Conservation (phyloP, 92 coral and sea anemone species). For the Micromussa lordhowensis region DNA sequence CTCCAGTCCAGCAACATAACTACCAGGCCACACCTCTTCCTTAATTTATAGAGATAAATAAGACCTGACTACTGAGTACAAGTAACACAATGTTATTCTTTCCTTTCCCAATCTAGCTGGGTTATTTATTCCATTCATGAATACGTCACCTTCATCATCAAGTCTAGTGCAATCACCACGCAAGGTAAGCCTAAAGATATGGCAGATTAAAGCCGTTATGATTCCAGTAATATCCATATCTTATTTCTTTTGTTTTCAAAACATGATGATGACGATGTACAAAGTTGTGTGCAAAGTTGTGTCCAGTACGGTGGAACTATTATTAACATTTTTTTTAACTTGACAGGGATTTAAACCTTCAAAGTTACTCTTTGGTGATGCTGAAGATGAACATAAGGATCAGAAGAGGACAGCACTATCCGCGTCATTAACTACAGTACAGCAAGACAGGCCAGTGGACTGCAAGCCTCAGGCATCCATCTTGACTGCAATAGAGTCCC, state of each 20-base stretch:
- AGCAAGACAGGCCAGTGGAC: neutral
- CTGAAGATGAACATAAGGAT: neutral
- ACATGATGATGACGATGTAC: neutral
- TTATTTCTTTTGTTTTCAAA: neutral
- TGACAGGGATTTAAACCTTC: constrained; percentile 71
- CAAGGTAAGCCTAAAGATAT: neutral
- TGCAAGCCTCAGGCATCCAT: constrained; percentile 37
- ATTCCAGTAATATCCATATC: neutral
- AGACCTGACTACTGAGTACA: neutral
- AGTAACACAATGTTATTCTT: neutral
- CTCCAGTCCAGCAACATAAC: neutral
- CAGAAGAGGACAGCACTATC: neutral
- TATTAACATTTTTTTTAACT: neutral
- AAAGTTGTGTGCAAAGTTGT: neutral
- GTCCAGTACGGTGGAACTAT: too few species aligned
- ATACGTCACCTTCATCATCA: constrained; percentile 1
- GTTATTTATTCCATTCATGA: neutral
- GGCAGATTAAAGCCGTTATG: too few species aligned
- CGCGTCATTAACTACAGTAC: neutral
- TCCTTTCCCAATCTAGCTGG: constrained; percentile 19
- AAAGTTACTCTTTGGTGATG: constrained; percentile 66
- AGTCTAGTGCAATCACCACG: constrained; percentile 14
- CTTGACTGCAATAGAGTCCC: constrained; percentile 61
- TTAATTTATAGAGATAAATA: neutral
- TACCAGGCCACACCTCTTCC: neutral